Evolutionary conservation across 2,113 vertebrate genomes (phyloP), one percentile per base, ranked within the genome.

Genomic region (Nothobranchius kuhntae): DNA sequence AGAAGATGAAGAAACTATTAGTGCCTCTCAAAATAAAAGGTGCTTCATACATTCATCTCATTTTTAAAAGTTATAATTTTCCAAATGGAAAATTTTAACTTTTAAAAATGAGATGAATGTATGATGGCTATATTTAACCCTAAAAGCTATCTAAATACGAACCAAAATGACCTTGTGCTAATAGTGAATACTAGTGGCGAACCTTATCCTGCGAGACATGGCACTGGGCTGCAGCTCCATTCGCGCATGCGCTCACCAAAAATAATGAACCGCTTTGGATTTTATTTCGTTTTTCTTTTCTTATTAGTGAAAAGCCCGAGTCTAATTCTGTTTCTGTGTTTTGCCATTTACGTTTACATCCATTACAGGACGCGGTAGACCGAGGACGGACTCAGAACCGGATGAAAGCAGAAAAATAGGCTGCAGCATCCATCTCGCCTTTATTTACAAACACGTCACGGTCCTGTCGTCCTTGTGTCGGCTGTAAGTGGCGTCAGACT

Each of bases 241-340:
- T 4, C 24, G 68, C 78, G 84, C 85, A 53, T 84, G 89, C 76
- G 77, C 7, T 73, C 11, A 21, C 7, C 53, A 30, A n/a, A 2
- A 68, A 86, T 17, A 53, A 91, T 90, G 89, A 90, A 86, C 50
- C 88, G 89, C 9, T 91, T 90, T 50, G 86, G 86, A 0, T 82
- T 91, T 51, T 91, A 91, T 84, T 90, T 72, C 14, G 21, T 90
- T 60, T 91, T 91, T 61, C 13, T 91, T 21, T 87, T 90, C 48
- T 71, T 90, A 14, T 44, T 87, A 5, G 64, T 78, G 10, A 89
- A 90, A 85, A 73, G 86, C 46, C 88, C 87, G 24, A 91, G 87
- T 83, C 65, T 88, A 10, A 69, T 90, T 46, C 82, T 91, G 1
- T 80, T 90, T 35, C 2, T 90, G 1, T 90, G 86, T 61, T 90